Conservation (phyloP, 2,888 invertebrate species). For the Silvanus unidentatus region DNA sequence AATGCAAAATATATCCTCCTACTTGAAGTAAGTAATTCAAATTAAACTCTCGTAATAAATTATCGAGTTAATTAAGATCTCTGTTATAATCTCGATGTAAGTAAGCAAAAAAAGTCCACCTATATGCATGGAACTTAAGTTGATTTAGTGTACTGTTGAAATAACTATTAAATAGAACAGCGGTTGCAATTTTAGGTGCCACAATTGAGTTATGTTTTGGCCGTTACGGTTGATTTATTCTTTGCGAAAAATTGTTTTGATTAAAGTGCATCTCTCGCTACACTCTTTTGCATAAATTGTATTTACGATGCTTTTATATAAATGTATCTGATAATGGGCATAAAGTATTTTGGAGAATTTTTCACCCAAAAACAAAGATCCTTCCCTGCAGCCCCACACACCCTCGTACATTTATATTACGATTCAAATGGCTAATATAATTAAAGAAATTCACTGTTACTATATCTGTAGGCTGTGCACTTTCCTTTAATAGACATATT, state of each 20-base stretch:
- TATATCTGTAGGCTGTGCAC: no score
- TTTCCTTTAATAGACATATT: no score
- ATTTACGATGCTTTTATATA: constrained; percentile 24
- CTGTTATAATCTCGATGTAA: constrained; percentile 17
- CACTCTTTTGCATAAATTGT: constrained; percentile 21
- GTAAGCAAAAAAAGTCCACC: constrained; percentile 17
- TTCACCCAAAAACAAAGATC: constrained; percentile 10
- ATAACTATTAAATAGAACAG: constrained; percentile 30
- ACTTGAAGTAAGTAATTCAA: no score
- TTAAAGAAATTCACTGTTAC: no score
- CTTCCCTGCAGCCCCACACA: no score
- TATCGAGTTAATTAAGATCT: constrained; percentile 30
- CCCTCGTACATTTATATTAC: no score
- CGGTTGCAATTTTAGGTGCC: constrained; percentile 35
- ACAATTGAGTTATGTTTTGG: constrained; percentile 31
- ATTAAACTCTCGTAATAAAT: constrained; percentile 20
- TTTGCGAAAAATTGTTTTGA: constrained; percentile 33
- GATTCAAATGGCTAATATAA: no score
- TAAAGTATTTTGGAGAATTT: constrained; percentile 16
- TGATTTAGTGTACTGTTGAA: constrained; percentile 32
- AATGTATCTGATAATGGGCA: constrained; percentile 18
- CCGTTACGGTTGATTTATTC: constrained; percentile 30
- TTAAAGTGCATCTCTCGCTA: constrained; percentile 24
- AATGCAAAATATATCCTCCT: no score
- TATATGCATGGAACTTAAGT: neutral